Evolutionary conservation across 2,797 vertebrate genomes (phyloP).

Genomic region (Hyperoplus lanceolatus): DNA sequence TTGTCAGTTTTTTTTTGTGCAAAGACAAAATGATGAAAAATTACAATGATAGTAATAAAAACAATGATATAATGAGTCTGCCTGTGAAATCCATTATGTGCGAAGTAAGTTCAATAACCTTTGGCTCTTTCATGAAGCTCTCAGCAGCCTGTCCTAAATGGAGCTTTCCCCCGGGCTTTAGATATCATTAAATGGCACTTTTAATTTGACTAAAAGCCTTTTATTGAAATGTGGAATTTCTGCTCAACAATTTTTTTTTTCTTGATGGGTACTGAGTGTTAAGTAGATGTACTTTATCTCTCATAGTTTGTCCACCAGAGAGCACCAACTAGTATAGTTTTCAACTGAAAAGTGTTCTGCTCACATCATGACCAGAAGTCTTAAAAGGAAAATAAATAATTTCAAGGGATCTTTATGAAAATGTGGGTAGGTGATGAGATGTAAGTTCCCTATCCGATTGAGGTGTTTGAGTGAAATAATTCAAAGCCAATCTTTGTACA

Average conservation of each 20-base stretch:
- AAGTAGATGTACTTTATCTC: too few relatives aligned
- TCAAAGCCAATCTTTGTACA: too few relatives aligned
- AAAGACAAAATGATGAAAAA: conserved; percentile 88
- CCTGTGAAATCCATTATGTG: conserved; percentile 42
- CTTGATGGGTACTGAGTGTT: too few relatives aligned
- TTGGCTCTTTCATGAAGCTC: too few relatives aligned
- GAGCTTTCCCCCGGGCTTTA: too few relatives aligned
- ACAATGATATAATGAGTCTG: conserved; percentile 82
- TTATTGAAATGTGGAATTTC: too few relatives aligned
- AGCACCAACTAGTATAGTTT: not conserved
- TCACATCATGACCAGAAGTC: not conserved
- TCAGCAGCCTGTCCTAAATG: not conserved
- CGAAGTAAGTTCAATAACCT: not conserved
- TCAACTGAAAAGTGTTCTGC: not conserved
- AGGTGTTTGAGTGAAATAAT: too few relatives aligned
- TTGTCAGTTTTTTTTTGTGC: conserved; percentile 81
- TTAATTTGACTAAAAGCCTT: too few relatives aligned
- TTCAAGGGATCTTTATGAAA: not conserved
- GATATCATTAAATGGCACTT: too few relatives aligned
- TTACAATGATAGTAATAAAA: conserved; percentile 91
- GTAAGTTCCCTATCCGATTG: too few relatives aligned
- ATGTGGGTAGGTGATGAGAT: too few relatives aligned
- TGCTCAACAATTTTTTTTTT: too few relatives aligned
- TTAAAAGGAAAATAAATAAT: not conserved
- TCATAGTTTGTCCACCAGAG: not conserved